These are phyloP conservation scores for Alexandromys fortis DNA, from an alignment of 2,113 vertebrate genomes.

Conservation along the genomic window DNA sequence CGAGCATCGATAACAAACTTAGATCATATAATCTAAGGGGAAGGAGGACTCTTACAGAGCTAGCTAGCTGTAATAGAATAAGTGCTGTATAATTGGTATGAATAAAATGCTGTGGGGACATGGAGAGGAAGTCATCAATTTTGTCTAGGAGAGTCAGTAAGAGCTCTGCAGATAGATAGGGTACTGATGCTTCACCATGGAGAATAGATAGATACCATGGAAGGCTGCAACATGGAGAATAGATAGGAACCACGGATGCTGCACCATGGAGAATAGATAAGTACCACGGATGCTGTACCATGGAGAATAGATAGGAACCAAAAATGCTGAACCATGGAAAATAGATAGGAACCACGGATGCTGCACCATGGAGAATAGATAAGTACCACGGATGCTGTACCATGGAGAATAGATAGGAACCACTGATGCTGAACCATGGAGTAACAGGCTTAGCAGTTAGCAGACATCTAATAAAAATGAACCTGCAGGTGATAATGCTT, in stretches of 20 bases:
- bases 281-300: neutral
- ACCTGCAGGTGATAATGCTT: neutral
- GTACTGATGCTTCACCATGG: neutral
- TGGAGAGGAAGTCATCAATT: conserved; percentile 51
- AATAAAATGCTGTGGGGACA: neutral
- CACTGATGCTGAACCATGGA: neutral
- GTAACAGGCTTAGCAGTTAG: neutral
- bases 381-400: neutral
- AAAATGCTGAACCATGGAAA: neutral
- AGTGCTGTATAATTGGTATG: conserved; percentile 48
- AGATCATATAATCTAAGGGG: neutral
- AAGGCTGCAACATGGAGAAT: neutral
- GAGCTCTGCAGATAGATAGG: neutral
- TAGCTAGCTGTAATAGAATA: conserved; percentile 3
- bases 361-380: neutral
- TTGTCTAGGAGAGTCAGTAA: neutral
- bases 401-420: neutral
- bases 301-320: no score
- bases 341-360: no score
- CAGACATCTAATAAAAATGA: neutral
- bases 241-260: neutral
- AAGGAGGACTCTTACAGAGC: neutral
- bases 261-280: neutral
- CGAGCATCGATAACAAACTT: neutral
- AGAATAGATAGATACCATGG: neutral